phyloP scores from a whole-genome alignment of 2,113 vertebrate species.

The Rhinolophus sinicus region DNA sequence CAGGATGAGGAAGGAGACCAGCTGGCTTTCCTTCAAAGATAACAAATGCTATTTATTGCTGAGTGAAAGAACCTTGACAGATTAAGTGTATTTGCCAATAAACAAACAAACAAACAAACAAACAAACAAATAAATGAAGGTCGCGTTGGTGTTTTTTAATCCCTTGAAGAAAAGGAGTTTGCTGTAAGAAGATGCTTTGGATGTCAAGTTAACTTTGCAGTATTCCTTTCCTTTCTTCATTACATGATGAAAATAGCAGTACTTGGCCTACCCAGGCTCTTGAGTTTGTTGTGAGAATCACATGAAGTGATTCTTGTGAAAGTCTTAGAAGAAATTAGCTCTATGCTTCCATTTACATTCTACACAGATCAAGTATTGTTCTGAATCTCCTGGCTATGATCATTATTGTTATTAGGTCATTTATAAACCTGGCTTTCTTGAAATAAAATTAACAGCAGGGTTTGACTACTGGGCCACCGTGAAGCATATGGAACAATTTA shows the following conservation, averaged over 20 bases:
- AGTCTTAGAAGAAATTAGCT: neutral
- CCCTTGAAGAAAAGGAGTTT: slow-evolving; percentile 7
- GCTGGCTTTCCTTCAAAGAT: slow-evolving; percentile 53
- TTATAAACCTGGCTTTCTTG: neutral
- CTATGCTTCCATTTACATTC: neutral
- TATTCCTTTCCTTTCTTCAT: neutral
- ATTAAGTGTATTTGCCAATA: slow-evolving; percentile 33
- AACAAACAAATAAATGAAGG: neutral
- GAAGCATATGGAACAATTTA: neutral
- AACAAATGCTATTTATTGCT: slow-evolving; percentile 66
- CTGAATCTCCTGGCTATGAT: too few species aligned
- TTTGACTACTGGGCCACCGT: neutral
- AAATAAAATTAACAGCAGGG: neutral
- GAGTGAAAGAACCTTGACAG: slow-evolving; percentile 25
- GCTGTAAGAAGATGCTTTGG: neutral
- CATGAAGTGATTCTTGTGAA: neutral
- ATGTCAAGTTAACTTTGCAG: neutral
- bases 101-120: neutral
- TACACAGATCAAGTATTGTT: neutral
- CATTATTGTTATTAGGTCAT: neutral
- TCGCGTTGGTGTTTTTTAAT: slow-evolving; percentile 39
- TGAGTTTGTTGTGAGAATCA: neutral
- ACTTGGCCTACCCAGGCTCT: neutral
- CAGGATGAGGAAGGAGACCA: slow-evolving; percentile 18
- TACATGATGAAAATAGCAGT: neutral